phyloP scores from a whole-genome alignment of 2,888 invertebrate genomes.

The Elysia crispata region DNA sequence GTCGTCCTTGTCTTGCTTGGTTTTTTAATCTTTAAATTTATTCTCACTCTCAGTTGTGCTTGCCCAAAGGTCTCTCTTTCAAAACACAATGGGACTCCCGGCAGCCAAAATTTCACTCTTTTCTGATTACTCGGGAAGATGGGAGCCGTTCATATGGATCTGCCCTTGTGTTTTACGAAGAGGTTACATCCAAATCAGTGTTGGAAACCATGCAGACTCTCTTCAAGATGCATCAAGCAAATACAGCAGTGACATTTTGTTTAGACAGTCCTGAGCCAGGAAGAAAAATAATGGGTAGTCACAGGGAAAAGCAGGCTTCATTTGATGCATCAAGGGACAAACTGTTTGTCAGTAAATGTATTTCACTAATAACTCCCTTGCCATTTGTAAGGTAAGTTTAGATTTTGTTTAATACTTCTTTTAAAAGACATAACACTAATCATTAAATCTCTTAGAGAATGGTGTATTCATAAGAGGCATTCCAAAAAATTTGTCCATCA shows the following conservation, averaged over 20 bases:
- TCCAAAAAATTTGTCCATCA: too few relatives aligned
- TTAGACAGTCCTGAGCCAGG: constrained; percentile 51
- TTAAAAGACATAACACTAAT: too few relatives aligned
- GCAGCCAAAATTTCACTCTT: constrained; percentile 95
- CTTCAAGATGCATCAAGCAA: constrained; percentile 83
- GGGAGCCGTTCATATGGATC: constrained; percentile 96
- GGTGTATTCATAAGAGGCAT: too few relatives aligned
- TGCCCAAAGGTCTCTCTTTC: constrained; percentile 96
- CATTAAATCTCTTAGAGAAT: too few relatives aligned
- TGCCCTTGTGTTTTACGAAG: constrained; percentile 96
- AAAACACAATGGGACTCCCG: constrained; percentile 93
- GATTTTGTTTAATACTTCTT: too few relatives aligned
- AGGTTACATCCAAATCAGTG: constrained; percentile 93
- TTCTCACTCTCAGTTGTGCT: constrained; percentile 87
- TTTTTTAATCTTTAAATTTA: too few relatives aligned
- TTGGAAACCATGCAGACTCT: constrained; percentile 97
- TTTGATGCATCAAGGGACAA: constrained; percentile 96
- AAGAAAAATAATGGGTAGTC: constrained; percentile 49
- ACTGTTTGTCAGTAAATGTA: constrained; percentile 95
- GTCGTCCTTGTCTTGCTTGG: neutral
- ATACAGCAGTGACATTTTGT: constrained; percentile 48
- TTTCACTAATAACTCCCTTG: constrained; percentile 93
- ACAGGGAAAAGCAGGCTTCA: constrained; percentile 57
- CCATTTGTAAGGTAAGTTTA: constrained; percentile 82
- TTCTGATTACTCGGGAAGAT: constrained; percentile 97